Evolutionary conservation across 2,888 invertebrate genomes (phyloP).

Genomic region (Notodonta dromedarius): DNA sequence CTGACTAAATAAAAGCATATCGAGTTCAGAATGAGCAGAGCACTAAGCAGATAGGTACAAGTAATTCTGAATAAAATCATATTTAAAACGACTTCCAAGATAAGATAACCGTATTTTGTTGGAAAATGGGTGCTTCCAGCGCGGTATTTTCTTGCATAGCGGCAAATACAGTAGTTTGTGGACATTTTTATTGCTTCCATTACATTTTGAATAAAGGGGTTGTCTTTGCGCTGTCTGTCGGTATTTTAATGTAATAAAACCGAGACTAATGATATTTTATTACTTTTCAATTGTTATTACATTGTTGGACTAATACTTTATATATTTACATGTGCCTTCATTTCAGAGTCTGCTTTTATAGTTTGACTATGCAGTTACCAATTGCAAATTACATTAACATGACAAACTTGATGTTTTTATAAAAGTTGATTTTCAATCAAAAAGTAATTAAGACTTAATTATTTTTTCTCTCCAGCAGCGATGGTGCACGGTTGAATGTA

Average conservation of each 20-base stretch:
- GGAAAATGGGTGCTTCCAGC: slow-evolving; percentile 18
- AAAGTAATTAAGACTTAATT: slow-evolving; percentile 2
- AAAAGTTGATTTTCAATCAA: slow-evolving; percentile 2
- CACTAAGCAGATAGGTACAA: neutral
- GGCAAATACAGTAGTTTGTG: slow-evolving; percentile 15
- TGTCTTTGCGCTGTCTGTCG: slow-evolving; percentile 15
- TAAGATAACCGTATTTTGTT: slow-evolving; percentile 16
- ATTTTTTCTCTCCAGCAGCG: neutral
- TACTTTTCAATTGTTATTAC: neutral
- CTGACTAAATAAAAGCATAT: neutral
- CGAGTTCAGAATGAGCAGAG: neutral
- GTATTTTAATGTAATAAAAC: neutral
- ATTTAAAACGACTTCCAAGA: slow-evolving; percentile 9
- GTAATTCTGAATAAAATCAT: slow-evolving; percentile 9
- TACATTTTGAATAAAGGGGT: slow-evolving; percentile 29
- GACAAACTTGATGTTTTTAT: neutral
- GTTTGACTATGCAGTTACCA: no score
- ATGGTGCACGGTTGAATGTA: neutral
- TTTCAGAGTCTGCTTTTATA: no score
- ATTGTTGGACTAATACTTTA: no score
- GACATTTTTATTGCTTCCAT: slow-evolving; percentile 36
- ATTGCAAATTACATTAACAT: no score
- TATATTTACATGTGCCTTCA: no score
- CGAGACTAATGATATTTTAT: neutral
- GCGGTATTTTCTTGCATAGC: slow-evolving; percentile 23